phyloP scores from a whole-genome alignment of 1,140 invertebrate species.

The Ips nitidus region DNA sequence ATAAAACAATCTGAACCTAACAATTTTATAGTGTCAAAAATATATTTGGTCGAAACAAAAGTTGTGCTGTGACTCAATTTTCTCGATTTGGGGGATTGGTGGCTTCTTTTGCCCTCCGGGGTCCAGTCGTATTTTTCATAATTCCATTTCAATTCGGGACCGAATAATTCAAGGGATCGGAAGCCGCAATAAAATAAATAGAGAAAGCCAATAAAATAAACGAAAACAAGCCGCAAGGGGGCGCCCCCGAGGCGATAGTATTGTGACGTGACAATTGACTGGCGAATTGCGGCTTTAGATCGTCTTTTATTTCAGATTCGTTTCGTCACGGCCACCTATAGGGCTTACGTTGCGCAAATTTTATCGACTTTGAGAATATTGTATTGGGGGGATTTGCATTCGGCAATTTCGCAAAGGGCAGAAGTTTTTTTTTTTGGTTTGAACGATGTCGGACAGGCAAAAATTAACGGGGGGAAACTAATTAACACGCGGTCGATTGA shows the following conservation, averaged over 20 bases:
- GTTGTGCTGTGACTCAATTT: too few relatives aligned
- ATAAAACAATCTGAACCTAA: too few relatives aligned
- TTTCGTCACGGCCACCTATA: conserved; percentile 13
- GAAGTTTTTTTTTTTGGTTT: too few relatives aligned
- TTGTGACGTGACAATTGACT: conserved; percentile 44
- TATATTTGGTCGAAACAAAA: too few relatives aligned
- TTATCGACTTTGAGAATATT: conserved; percentile 17
- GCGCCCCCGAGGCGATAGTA: conserved; percentile 36
- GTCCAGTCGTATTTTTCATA: conserved; percentile 25
- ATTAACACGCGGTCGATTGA: too few relatives aligned
- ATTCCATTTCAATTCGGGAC: conserved; percentile 33
- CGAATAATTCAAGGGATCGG: conserved; percentile 31
- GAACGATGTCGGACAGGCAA: too few relatives aligned
- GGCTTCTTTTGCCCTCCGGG: too few relatives aligned
- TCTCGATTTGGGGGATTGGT: too few relatives aligned
- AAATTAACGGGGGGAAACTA: too few relatives aligned
- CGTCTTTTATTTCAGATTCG: conserved; percentile 34
- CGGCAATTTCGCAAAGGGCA: neutral
- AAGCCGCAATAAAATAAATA: conserved; percentile 29
- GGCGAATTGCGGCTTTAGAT: conserved; percentile 36
- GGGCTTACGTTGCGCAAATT: conserved; percentile 23
- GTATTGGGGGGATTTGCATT: conserved; percentile 20
- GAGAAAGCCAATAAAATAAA: conserved; percentile 35
- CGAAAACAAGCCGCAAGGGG: conserved; percentile 36
- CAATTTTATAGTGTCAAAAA: too few relatives aligned